Evolutionary conservation across 2,113 vertebrate genomes (phyloP).

Genomic region (Gambusia holbrooki): DNA sequence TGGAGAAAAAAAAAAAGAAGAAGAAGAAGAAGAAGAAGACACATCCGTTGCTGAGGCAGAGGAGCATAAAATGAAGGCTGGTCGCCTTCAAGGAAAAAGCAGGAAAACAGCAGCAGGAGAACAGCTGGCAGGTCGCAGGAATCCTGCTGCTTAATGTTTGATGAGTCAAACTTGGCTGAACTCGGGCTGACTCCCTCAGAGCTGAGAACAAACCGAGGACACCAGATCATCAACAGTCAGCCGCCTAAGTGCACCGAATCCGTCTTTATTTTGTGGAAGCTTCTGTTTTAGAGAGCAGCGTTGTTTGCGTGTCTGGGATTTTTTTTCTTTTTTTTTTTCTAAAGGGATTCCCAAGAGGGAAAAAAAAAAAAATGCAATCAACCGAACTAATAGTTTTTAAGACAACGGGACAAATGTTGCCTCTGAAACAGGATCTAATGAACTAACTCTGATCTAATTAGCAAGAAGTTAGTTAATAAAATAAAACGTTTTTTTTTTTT

Average conservation of each 20-base stretch:
- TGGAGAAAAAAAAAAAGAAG: background rate
- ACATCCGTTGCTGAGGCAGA: background rate
- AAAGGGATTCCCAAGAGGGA: constrained; percentile 13
- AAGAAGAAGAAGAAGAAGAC: background rate
- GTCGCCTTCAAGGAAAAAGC: constrained; percentile 1
- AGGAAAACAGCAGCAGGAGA: background rate
- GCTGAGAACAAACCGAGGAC: constrained; percentile 28
- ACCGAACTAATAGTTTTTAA: constrained; percentile 25
- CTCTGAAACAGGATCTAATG: constrained; percentile 31
- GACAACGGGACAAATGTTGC: constrained; percentile 35
- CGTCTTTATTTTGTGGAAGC: constrained; percentile 9
- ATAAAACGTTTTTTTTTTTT: constrained; percentile 14
- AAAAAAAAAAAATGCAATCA: constrained; percentile 1
- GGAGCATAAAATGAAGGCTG: background rate
- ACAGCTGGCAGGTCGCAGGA: constrained; percentile 34
- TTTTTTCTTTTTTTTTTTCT: no score
- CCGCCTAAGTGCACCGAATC: background rate
- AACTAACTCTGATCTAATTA: constrained; percentile 30
- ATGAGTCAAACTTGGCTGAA: constrained; percentile 50
- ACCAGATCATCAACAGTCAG: constrained; percentile 18
- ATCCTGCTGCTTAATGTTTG: constrained; percentile 45
- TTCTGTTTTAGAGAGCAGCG: background rate
- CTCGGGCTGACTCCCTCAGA: constrained; percentile 36
- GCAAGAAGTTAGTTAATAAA: constrained; percentile 21
- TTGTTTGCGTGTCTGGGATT: constrained; percentile 2